A percentile compares a stretch with the other conserved stretches of the same genome.
These are phyloP conservation scores for Ochotona curzoniae DNA, from an alignment of 2,113 vertebrate genomes.

Conservation along the genomic window DNA sequence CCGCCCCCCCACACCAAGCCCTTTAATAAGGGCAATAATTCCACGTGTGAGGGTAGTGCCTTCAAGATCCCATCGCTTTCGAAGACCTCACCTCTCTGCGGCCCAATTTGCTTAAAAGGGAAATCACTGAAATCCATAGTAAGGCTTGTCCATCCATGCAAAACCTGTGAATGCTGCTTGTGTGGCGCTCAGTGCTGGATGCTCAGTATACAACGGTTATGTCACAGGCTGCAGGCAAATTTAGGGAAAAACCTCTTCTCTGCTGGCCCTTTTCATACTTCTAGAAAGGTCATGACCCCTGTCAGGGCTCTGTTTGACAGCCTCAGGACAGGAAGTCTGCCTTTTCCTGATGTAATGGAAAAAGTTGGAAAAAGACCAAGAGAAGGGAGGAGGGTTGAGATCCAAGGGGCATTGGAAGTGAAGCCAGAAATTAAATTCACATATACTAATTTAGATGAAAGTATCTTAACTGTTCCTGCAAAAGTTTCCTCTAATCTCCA, in stretches of 20 bases:
- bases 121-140: not conserved
- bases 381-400: not conserved
- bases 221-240: not conserved
- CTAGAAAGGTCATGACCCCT: not conserved
- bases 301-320: not conserved
- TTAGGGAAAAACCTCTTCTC: not conserved
- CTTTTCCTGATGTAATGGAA: not conserved
- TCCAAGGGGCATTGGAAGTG: too few species aligned
- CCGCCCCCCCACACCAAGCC: too few species aligned
- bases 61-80: not conserved
- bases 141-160: not conserved
- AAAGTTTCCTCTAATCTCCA: too few species aligned
- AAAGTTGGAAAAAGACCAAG: not conserved
- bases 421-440: too few species aligned
- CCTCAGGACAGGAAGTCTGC: not conserved
- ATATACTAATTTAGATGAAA: too few species aligned
- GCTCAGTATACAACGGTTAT: too few species aligned
- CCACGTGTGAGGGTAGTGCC: not conserved
- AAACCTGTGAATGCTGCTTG: too few species aligned
- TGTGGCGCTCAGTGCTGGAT: not conserved
- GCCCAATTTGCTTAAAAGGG: not conserved
- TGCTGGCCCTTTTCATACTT: not conserved
- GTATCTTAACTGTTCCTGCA: too few species aligned
- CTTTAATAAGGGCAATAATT: not conserved
- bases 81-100: not conserved